Percentiles rank a stretch among this genome's conserved stretches.
phyloP scores from a whole-genome alignment of 2,888 invertebrate species.

The Rhagophthalmus giganteus region DNA sequence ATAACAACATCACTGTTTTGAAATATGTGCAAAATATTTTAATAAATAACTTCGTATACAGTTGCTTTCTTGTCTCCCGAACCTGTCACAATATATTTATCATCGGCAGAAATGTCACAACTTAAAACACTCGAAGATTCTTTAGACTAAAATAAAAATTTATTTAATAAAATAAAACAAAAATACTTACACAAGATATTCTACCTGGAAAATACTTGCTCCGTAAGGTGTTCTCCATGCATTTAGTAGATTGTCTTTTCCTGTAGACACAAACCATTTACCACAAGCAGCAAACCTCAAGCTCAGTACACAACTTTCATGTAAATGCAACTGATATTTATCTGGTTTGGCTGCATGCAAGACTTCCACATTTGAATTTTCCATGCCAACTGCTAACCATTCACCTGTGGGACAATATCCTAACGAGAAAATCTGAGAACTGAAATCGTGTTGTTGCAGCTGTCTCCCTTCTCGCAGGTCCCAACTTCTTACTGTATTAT shows the following conservation, averaged over 20 bases:
- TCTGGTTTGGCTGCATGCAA: conserved; percentile 88
- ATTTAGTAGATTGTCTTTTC: conserved; percentile 96
- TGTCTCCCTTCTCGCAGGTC: conserved; percentile 92
- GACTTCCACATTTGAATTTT: conserved; percentile 96
- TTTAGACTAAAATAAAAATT: conserved; percentile 73
- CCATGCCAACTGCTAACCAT: conserved; percentile 98
- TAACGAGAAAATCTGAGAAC: conserved; percentile 77
- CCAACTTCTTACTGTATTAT: conserved; percentile 97
- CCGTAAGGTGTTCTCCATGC: conserved; percentile 98
- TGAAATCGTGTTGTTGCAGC: conserved; percentile 93
- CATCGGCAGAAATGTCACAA: conserved; percentile 97
- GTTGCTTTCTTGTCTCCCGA: conserved; percentile 98
- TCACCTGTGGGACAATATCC: conserved; percentile 95
- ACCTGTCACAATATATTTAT: conserved; percentile 97
- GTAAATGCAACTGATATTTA: conserved; percentile 93
- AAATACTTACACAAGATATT: too few relatives aligned
- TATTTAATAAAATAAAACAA: not conserved
- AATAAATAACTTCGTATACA: conserved; percentile 94
- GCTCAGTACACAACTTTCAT: conserved; percentile 96
- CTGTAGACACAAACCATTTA: conserved; percentile 99
- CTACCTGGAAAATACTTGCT: conserved; percentile 98
- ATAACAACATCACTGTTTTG: conserved; percentile 15
- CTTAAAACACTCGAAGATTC: conserved; percentile 97
- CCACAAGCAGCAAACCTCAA: conserved; percentile 93
- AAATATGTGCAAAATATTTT: conserved; percentile 39